These are phyloP conservation scores for Macrosteles quadrilineatus DNA, from an alignment of 1,140 invertebrate genomes.

Conservation along the genomic window DNA sequence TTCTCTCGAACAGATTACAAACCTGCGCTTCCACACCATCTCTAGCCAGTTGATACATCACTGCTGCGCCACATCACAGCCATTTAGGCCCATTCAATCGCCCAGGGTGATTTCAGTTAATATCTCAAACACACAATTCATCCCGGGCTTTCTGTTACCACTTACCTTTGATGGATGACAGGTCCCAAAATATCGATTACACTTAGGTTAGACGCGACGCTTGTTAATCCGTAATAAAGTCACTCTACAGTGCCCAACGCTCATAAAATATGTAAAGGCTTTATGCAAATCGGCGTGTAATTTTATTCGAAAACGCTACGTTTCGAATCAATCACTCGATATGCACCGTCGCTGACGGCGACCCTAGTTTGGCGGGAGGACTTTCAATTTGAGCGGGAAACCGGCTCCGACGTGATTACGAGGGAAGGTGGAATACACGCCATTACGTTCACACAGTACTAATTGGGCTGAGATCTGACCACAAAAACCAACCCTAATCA, in stretches of 20 bases:
- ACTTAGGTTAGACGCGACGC: not conserved
- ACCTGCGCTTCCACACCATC: too few species aligned
- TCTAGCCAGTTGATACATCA: too few species aligned
- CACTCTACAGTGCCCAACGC: not conserved
- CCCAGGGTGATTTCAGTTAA: too few species aligned
- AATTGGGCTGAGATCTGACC: not conserved
- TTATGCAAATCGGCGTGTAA: constrained; percentile 15
- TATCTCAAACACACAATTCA: too few species aligned
- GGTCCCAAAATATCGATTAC: constrained; percentile 10
- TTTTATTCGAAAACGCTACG: not conserved
- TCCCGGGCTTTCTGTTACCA: constrained; percentile 10
- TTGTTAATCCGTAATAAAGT: constrained; percentile 25
- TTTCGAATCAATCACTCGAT: constrained; percentile 14
- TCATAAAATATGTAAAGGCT: constrained; percentile 26
- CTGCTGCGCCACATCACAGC: too few species aligned
- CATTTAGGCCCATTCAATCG: too few species aligned
- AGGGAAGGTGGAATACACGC: not conserved
- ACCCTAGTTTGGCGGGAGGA: not conserved
- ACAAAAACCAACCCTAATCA: constrained; percentile 15
- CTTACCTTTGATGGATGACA: constrained; percentile 10
- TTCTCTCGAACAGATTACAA: too few species aligned
- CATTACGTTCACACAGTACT: not conserved
- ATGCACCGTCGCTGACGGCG: constrained; percentile 4
- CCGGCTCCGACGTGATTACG: not conserved
- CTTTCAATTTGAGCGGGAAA: not conserved